phyloP scores from a whole-genome alignment of 2,113 vertebrate genomes.

The Abramis brama region DNA sequence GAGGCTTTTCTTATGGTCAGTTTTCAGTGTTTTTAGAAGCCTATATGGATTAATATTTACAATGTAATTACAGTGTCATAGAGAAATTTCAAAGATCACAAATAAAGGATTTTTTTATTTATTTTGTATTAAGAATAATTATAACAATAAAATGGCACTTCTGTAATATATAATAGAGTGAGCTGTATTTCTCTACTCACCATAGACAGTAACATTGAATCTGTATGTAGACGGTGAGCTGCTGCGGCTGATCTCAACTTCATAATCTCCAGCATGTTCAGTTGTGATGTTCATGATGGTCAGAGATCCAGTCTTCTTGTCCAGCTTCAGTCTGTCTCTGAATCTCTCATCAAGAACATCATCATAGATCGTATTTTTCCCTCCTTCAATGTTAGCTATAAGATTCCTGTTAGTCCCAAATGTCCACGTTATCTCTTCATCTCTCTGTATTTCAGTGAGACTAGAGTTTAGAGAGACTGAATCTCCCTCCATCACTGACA shows the following conservation, averaged over 20 bases:
- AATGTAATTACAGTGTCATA: neutral
- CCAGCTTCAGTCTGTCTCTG: neutral
- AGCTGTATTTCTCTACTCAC: neutral
- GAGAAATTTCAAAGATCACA: no score
- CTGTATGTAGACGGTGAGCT: neutral
- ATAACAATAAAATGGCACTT: neutral
- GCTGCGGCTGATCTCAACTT: neutral
- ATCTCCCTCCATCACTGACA: no score
- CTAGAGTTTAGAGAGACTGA: no score
- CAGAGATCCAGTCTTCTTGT: no score
- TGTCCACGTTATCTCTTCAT: neutral
- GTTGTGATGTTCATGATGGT: no score
- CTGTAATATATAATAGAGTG: no score
- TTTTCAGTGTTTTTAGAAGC: no score
- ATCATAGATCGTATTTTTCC: rapidly evolving
- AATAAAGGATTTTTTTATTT: no score
- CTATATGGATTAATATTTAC: no score
- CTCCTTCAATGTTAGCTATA: neutral
- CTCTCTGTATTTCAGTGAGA: neutral
- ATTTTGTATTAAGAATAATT: neutral
- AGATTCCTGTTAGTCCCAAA: neutral
- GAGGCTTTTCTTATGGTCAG: no score
- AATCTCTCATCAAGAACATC: neutral
- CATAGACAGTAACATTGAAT: neutral
- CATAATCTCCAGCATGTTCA: no score